Evolutionary conservation across 35 echinoderm and acorn worm genomes (phyloP), one percentile per base, ranked within the genome.

Genomic region (Strongylocentrotus purpuratus): DNA sequence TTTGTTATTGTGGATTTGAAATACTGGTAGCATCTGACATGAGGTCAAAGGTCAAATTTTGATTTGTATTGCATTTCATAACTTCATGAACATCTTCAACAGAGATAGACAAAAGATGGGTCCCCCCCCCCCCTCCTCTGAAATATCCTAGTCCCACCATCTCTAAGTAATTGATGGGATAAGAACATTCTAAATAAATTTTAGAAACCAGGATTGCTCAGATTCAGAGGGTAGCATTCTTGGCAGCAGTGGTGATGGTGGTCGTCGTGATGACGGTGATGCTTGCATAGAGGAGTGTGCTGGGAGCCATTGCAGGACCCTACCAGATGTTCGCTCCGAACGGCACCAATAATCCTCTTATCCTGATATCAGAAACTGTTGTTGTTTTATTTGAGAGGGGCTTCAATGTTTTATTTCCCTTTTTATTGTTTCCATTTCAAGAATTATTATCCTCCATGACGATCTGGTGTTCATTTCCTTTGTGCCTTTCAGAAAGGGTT

Each of bases 401-500:
- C 28, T 78, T 55, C 28, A 78, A 78, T 78, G 22, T 28, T 78
- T 28, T 78, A 78, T 78, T 78, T 78, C 65, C 65, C 65, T 78
- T n/a, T 78, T 78, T 25, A 78, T 78, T 78, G 65, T 78, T 78
- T 78, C 65, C 65, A n/a, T 78, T 78, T 78, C 65, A 78, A 78
- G 28, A 78, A 78, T 78, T 28, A 78, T 78, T 4, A 78, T 78
- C 65, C 65, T 78, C 22, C 20, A 28, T 6, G 22, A 78, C 18
- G 7, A 78, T 22, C 22, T 78, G 65, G 65, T 78, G 28, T 78
- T n/a, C 65, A 78, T 78, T 78, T 78, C 65, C 65, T 78, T 78
- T 78, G 65, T 78, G 65, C 65, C 20, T 78, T n/a, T 78, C 65
- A n/a, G 20, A 28, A 28, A 78, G 15, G 28, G 65, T 78, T 78